Evolutionary conservation across 2,888 invertebrate genomes (phyloP), one percentile per base, ranked within the genome.

Genomic region (Crioceris asparagi): DNA sequence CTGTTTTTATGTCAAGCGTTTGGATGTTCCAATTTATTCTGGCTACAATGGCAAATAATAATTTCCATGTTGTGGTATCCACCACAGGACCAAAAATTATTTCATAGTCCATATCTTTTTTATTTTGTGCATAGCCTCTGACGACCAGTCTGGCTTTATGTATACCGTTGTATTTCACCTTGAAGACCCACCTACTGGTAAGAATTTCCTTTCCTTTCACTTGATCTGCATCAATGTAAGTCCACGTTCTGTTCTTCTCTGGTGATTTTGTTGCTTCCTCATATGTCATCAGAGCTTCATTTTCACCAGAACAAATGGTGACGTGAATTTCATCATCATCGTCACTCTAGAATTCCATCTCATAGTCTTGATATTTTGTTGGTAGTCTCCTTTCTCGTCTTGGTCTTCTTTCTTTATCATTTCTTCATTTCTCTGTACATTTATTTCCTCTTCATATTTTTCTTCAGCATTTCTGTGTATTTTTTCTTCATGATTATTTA

Each of bases 161-260:
- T 31, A 14, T 41, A 16, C 41, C 41, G 29, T 38, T 33, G 14
- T 35, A 32, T 40, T 43, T 43, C 8, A 43, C 15, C 21, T 30
- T 17, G 18, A 36, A 42, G n/a, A 42, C 37, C 42, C 45, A 45
- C 26, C 36, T 41, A 30, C 35, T 44, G 8, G 34, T 43, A 29
- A 39, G 26, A 11, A 43, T 34, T 34, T 36, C 40, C 25, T 39
- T 45, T 11, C 27, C 27, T 32, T 43, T 29, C 16, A 26, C 38
- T 17, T 32, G 31, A 21, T 47, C 40, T 38, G 26, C 42, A 33
- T 48, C 32, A 6, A 46, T 32, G 7, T 40, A 41, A n/a, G 25
- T 31, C 51, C 52, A 52, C 6, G 44, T 48, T 7, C 44, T 14
- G 18, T 48, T 51, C 37, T 51, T 42, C 4, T 38, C 21, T 19